These are phyloP conservation scores for Mylabris phalerata DNA, from an alignment of 1,140 invertebrate species.

Conservation along the genomic window DNA sequence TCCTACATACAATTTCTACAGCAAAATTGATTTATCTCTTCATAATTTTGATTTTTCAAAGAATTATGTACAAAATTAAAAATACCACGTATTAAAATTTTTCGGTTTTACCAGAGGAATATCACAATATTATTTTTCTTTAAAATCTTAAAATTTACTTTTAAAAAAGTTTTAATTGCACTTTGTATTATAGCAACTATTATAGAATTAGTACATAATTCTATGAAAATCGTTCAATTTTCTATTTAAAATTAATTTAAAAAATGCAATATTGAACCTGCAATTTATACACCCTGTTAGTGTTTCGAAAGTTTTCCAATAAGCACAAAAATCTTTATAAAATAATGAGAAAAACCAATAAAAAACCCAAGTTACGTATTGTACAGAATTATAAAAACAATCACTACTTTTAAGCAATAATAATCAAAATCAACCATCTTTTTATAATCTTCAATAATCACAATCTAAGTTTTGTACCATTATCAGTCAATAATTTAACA, in stretches of 20 bases:
- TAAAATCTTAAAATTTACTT: no score
- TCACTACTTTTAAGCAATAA: constrained; percentile 7
- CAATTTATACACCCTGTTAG: no score
- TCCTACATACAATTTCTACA: constrained; percentile 14
- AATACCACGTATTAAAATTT: constrained; percentile 1
- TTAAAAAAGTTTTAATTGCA: constrained; percentile 10
- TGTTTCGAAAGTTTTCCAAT: no score
- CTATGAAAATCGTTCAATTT: constrained; percentile 5
- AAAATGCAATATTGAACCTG: no score
- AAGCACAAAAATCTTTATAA: no score
- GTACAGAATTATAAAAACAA: constrained; percentile 12
- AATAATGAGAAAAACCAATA: no score
- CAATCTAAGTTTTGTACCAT: constrained; percentile 15
- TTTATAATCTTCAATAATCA: constrained; percentile 2
- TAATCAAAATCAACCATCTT: not conserved
- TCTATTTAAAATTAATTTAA: no score
- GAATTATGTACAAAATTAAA: constrained; percentile 8
- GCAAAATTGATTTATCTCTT: not conserved
- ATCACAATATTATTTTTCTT: constrained; percentile 4
- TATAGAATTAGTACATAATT: constrained; percentile 10
- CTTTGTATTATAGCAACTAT: not conserved
- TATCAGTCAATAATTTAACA: constrained; percentile 3
- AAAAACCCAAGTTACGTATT: not conserved
- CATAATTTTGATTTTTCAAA: constrained; percentile 1
- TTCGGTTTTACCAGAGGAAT: constrained; percentile 7